Percentiles rank a stretch among this genome's conserved stretches.
phyloP scores from a whole-genome alignment of 2,797 vertebrate species.

The Gallirallus australis region DNA sequence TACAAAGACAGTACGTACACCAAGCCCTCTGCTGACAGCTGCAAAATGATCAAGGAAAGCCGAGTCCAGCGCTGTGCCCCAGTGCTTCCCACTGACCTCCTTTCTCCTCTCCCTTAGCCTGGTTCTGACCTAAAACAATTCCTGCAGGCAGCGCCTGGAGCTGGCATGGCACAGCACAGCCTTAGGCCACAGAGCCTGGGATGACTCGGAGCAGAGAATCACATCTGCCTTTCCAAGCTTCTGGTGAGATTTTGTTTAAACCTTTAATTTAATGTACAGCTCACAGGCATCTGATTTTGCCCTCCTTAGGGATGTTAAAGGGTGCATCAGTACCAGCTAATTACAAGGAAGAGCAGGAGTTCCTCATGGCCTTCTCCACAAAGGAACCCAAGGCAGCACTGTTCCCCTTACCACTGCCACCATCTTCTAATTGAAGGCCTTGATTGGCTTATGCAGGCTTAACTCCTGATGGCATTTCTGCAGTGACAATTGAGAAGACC shows the following conservation, averaged over 20 bases:
- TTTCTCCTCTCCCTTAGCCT: not conserved
- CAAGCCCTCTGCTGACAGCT: not conserved
- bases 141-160: not conserved
- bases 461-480: not conserved
- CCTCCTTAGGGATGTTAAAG: not conserved
- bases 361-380: not conserved
- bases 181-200: not conserved
- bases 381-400: not conserved
- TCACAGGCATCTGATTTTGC: not conserved
- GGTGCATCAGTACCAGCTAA: not conserved
- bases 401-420: not conserved
- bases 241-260: not conserved
- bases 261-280: not conserved
- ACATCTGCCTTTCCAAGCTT: not conserved
- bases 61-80: not conserved
- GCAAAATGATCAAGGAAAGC: not conserved
- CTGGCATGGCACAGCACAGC: not conserved
- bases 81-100: not conserved
- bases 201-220: fast-evolving
- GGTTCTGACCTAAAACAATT: not conserved
- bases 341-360: not conserved
- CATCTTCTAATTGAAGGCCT: not conserved
- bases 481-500: not conserved
- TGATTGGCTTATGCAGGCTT: not conserved
- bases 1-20: not conserved